A percentile compares a stretch with the other conserved stretches of the same genome.
Evolutionary conservation across 2,113 vertebrate genomes (phyloP).

Genomic region (Cercopithecus mona): DNA sequence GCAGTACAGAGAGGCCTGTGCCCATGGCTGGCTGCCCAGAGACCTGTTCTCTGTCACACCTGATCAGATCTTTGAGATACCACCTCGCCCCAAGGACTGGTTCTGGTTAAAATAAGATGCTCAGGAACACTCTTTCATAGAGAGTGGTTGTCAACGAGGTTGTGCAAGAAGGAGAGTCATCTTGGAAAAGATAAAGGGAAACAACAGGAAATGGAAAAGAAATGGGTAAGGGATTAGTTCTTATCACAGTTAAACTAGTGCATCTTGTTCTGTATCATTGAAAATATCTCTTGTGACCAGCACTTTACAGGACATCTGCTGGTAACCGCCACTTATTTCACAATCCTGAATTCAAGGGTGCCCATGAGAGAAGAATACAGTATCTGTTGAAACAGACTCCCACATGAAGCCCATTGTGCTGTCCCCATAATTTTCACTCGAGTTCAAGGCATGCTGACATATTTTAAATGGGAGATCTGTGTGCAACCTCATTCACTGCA

Average conservation of each 20-base stretch:
- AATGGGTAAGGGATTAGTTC: neutral
- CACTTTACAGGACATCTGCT: slow-evolving; percentile 12
- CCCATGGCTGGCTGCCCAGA: neutral
- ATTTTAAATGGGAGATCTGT: neutral
- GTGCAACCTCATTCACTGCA: neutral
- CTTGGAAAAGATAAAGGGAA: slow-evolving; percentile 29
- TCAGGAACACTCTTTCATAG: neutral
- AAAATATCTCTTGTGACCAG: neutral
- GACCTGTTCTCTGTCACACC: slow-evolving; percentile 45
- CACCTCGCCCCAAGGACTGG: slow-evolving; percentile 40
- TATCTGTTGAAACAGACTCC: slow-evolving; percentile 27
- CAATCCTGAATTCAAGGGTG: slow-evolving; percentile 32
- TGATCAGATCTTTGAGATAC: slow-evolving; percentile 51
- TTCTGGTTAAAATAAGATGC: neutral
- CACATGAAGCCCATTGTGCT: neutral
- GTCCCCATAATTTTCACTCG: slow-evolving; percentile 42
- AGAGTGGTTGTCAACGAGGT: neutral
- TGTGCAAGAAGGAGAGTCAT: neutral
- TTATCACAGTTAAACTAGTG: neutral
- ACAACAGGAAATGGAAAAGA: slow-evolving; percentile 40
- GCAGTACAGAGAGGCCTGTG: neutral
- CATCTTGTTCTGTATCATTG: neutral
- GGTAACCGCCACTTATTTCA: neutral
- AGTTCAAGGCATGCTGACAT: slow-evolving; percentile 33
- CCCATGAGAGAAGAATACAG: slow-evolving; percentile 26